Evolutionary conservation across 2,888 invertebrate species (phyloP).

Genomic region (Ophion slaviceki): DNA sequence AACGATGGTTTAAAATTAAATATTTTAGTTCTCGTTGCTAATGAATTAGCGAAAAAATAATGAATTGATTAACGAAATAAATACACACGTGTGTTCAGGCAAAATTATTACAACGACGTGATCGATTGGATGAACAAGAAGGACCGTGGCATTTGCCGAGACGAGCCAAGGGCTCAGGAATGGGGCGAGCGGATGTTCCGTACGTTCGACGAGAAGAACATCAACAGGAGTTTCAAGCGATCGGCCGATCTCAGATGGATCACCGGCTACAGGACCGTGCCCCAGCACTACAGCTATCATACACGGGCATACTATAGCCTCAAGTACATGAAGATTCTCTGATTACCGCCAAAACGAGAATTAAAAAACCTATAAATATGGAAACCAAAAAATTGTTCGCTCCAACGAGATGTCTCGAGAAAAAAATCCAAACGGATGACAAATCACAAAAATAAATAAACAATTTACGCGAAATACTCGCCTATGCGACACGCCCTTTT

Average conservation of each 20-base stretch:
- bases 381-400: not conserved
- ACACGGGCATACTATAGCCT: slow-evolving; percentile 82
- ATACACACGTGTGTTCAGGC: slow-evolving; percentile 80
- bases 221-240: slow-evolving; percentile 76
- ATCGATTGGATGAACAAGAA: slow-evolving; percentile 92
- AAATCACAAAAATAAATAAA: no score
- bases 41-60: no score
- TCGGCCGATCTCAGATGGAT: slow-evolving; percentile 80
- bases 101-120: slow-evolving; percentile 94
- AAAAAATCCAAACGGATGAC: no score
- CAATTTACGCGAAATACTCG: no score
- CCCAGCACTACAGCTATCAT: slow-evolving; percentile 81
- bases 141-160: slow-evolving; percentile 88
- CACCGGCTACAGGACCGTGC: slow-evolving; percentile 74
- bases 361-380: no score
- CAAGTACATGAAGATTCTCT: slow-evolving; percentile 81
- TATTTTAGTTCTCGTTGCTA: no score
- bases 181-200: slow-evolving; percentile 94
- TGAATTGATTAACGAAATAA: no score
- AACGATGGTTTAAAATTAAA: no score
- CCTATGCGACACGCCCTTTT: no score
- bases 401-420: no score
- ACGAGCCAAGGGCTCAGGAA: slow-evolving; percentile 91
- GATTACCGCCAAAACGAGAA: slow-evolving; percentile 48
- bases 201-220: slow-evolving; percentile 85